Evolutionary conservation across 1,140 invertebrate genomes (phyloP).

Genomic region (Sycophaga agraensis): DNA sequence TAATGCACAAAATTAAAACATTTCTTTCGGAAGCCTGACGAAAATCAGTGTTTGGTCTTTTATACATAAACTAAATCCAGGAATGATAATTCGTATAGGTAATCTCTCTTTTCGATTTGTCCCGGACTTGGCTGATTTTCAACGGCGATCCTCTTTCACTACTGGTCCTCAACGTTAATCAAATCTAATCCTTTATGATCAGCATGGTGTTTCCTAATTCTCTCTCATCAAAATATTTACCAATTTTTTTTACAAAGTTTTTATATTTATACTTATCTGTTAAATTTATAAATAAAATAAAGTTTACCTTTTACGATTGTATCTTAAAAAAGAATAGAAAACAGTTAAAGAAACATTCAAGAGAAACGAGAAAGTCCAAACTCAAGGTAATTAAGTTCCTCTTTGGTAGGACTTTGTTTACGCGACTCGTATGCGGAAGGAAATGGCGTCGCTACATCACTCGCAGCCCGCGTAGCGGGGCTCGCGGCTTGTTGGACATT

Average conservation of each 20-base stretch:
- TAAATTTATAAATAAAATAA: no score
- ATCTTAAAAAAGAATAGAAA: no score
- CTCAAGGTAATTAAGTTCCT: constrained; percentile 9
- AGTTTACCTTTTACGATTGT: no score
- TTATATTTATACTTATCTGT: no score
- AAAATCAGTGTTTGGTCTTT: no score
- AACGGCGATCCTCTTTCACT: constrained; percentile 8
- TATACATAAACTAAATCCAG: no score
- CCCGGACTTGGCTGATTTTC: background rate
- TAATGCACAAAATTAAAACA: no score
- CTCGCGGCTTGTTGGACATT: background rate
- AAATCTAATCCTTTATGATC: constrained; percentile 7
- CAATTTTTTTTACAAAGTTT: no score
- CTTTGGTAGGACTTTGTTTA: background rate
- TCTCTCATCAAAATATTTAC: background rate
- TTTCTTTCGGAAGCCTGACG: no score
- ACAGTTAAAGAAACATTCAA: no score
- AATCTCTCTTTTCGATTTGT: constrained; percentile 21
- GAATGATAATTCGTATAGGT: no score
- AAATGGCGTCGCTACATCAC: background rate
- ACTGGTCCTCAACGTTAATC: constrained; percentile 2
- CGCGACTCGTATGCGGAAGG: no score
- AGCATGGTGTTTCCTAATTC: constrained; percentile 6
- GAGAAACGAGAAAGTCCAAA: background rate
- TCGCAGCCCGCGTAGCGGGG: background rate